Percentiles rank a stretch among this genome's conserved stretches.
Evolutionary conservation across 2,113 vertebrate species (phyloP).

Genomic region (Hippocampus zosterae): DNA sequence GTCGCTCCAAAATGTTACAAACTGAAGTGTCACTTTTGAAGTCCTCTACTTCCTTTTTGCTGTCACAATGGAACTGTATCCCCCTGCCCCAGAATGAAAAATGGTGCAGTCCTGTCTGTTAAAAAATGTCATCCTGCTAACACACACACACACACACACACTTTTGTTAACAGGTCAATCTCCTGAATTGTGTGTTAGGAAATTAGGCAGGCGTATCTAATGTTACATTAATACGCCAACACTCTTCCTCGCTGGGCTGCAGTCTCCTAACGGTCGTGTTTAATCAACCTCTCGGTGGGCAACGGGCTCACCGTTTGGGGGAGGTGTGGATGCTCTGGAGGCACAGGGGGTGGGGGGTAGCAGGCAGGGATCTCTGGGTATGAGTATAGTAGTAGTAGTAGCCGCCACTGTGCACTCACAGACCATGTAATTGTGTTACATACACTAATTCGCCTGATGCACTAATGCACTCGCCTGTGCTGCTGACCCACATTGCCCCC

Average conservation of each 20-base stretch:
- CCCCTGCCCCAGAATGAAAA: background rate
- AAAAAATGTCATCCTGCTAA: background rate
- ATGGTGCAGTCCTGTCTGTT: background rate
- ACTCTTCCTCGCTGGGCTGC: background rate
- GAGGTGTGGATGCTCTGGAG: conserved; percentile 16
- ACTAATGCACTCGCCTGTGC: conserved; percentile 40
- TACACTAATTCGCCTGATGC: conserved; percentile 62
- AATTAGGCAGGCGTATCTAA: conserved; percentile 5
- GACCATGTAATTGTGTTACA: conserved; percentile 62
- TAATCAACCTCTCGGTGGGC: conserved; percentile 65
- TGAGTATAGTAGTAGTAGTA: conserved; percentile 33
- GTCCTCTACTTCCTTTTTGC: background rate
- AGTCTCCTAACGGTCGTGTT: conserved; percentile 64
- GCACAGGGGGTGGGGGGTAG: background rate
- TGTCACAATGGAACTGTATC: background rate
- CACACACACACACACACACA: background rate
- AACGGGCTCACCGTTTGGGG: conserved; percentile 32
- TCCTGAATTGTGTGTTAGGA: background rate
- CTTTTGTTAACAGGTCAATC: background rate
- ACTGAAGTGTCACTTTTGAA: background rate
- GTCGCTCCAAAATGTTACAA: background rate
- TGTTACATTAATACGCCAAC: background rate
- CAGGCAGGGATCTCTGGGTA: conserved; percentile 36
- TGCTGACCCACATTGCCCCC: conserved; percentile 49
- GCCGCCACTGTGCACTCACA: conserved; percentile 59